A percentile compares a stretch with the other conserved stretches of the same genome.
Evolutionary conservation across 2,888 invertebrate species (phyloP).

Genomic region (Glomeris marginata): DNA sequence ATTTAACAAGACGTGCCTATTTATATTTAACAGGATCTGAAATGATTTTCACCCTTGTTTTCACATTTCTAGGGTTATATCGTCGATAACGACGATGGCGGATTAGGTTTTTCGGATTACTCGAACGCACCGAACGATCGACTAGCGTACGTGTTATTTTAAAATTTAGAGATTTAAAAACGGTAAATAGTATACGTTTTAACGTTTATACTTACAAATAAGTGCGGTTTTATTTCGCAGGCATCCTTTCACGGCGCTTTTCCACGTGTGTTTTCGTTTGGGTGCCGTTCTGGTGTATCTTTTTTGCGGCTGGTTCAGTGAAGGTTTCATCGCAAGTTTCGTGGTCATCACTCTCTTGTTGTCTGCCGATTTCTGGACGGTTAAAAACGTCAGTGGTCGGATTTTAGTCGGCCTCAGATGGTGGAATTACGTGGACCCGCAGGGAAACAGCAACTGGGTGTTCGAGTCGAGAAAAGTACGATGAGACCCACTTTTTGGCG

Average conservation of each 20-base stretch:
- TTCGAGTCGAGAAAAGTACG: conserved; percentile 90
- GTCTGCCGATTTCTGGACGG: conserved; percentile 98
- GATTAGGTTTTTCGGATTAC: too few relatives aligned
- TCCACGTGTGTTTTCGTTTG: conserved; percentile 56
- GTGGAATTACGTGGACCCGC: conserved; percentile 99
- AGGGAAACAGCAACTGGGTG: conserved; percentile 95
- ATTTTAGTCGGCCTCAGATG: conserved; percentile 89
- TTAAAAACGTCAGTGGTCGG: conserved; percentile 91
- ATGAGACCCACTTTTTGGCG: background rate
- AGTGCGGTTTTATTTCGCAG: conserved; percentile 33
- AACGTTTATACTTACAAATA: too few relatives aligned
- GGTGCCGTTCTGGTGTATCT: conserved; percentile 68
- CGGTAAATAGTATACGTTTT: too few relatives aligned
- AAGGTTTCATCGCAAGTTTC: conserved; percentile 92
- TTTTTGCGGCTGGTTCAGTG: conserved; percentile 74
- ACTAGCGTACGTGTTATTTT: too few relatives aligned
- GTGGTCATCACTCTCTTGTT: conserved; percentile 75
- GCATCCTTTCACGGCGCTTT: conserved; percentile 82
- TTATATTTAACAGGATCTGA: too few relatives aligned
- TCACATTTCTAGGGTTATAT: too few relatives aligned
- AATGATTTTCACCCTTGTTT: too few relatives aligned
- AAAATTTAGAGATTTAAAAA: too few relatives aligned
- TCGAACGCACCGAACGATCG: too few relatives aligned
- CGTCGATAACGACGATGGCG: too few relatives aligned
- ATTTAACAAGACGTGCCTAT: too few relatives aligned